These are phyloP conservation scores for Physeter macrocephalus DNA, from an alignment of 2,113 vertebrate genomes.

Conservation along the genomic window DNA sequence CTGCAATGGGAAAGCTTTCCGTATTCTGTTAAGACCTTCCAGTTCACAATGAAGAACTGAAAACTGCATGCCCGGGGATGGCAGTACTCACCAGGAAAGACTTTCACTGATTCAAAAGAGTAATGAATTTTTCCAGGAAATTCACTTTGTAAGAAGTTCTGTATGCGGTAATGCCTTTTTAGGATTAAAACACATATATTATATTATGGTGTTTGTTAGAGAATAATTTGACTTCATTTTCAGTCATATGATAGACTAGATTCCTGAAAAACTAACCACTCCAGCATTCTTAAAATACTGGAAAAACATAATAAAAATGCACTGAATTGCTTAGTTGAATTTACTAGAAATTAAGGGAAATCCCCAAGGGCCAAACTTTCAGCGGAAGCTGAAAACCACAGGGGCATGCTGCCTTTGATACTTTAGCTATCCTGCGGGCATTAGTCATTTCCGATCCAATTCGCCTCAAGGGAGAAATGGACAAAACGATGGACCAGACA, in stretches of 20 bases:
- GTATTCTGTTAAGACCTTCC: background rate
- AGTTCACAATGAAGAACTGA: background rate
- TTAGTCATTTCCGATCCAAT: background rate
- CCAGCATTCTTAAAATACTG: background rate
- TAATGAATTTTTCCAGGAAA: background rate
- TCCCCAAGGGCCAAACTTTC: background rate
- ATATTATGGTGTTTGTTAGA: background rate
- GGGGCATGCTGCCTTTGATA: background rate
- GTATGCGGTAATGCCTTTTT: background rate
- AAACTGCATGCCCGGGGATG: background rate
- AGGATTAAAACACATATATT: background rate
- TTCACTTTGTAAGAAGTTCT: background rate
- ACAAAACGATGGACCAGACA: background rate
- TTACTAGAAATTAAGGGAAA: background rate
- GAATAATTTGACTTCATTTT: background rate
- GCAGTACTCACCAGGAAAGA: background rate
- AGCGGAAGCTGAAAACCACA: background rate
- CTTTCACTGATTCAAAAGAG: background rate
- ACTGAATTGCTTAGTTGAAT: background rate
- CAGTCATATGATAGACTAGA: background rate
- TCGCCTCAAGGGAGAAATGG: background rate
- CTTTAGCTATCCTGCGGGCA: fast-evolving
- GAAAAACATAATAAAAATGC: background rate
- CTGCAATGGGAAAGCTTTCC: background rate
- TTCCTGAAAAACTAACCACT: background rate